Conservation (phyloP, 2,113 vertebrate genomes). For the Vicugna pacos region DNA sequence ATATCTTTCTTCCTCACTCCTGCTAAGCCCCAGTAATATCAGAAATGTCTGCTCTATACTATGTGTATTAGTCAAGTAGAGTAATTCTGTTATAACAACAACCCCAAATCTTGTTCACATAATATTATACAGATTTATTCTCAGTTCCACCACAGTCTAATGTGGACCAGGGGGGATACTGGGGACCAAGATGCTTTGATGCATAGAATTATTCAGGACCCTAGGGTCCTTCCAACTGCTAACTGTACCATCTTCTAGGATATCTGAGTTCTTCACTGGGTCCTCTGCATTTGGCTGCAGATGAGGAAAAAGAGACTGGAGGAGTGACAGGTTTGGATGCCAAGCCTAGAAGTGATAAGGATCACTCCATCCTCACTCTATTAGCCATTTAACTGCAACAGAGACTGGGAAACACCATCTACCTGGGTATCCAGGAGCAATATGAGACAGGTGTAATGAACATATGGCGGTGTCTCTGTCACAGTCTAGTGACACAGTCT, state of each 20-base stretch:
- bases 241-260: background rate
- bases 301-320: background rate
- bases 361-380: background rate
- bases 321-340: background rate
- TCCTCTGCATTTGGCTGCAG: background rate
- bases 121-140: background rate
- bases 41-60: background rate
- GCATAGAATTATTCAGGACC: too few relatives aligned
- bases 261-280: background rate
- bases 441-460: background rate
- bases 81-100: background rate
- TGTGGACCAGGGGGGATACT: background rate
- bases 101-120: background rate
- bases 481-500: background rate
- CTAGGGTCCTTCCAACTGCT: background rate
- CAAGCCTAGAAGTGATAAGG: background rate
- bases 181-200: background rate
- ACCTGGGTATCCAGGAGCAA: background rate
- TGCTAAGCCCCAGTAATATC: background rate
- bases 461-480: background rate
- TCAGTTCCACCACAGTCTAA: background rate
- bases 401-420: background rate
- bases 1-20: background rate
- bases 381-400: background rate
- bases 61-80: background rate